These are phyloP conservation scores for Ancistrus triradiatus DNA, from an alignment of 2,113 vertebrate species.

Conservation along the genomic window DNA sequence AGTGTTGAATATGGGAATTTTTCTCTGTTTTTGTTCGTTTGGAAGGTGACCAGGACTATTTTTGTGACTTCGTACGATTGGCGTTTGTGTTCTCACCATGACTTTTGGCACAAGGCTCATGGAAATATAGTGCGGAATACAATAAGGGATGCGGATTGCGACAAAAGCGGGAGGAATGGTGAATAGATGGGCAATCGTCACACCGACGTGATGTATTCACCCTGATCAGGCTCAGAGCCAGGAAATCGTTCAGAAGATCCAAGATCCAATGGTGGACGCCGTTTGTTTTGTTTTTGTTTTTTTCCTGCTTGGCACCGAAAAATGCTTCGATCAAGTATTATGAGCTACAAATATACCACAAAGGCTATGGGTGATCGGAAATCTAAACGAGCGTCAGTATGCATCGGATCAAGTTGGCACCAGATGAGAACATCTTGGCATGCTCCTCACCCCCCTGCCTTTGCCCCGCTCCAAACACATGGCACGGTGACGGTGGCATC, in stretches of 20 bases:
- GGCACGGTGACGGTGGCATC: conserved; percentile 77
- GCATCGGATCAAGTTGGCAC: conserved; percentile 79
- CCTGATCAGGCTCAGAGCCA: conserved; percentile 40
- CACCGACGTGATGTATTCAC: not conserved
- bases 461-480: conserved; percentile 78
- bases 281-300: conserved; percentile 30
- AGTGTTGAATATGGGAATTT: not conserved
- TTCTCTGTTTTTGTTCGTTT: conserved; percentile 1
- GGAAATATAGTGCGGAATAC: conserved; percentile 12
- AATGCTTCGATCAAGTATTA: conserved; percentile 55
- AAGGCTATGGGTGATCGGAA: conserved; percentile 60
- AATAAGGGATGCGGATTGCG: conserved; percentile 11
- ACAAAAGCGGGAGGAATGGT: conserved; percentile 20
- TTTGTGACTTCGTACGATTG: not conserved
- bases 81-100: conserved; percentile 1
- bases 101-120: conserved; percentile 1
- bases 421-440: conserved; percentile 76
- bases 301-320: conserved; percentile 54
- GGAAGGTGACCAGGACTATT: not conserved
- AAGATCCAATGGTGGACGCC: not conserved
- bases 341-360: not conserved
- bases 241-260: conserved; percentile 59
- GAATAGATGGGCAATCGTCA: conserved; percentile 19
- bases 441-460: conserved; percentile 60
- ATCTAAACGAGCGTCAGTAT: conserved; percentile 71